Evolutionary conservation across 37 sponge, comb jelly and placozoan species (phyloP), one percentile per base, ranked within the genome.

Genomic region (Lycopodina hypogea): DNA sequence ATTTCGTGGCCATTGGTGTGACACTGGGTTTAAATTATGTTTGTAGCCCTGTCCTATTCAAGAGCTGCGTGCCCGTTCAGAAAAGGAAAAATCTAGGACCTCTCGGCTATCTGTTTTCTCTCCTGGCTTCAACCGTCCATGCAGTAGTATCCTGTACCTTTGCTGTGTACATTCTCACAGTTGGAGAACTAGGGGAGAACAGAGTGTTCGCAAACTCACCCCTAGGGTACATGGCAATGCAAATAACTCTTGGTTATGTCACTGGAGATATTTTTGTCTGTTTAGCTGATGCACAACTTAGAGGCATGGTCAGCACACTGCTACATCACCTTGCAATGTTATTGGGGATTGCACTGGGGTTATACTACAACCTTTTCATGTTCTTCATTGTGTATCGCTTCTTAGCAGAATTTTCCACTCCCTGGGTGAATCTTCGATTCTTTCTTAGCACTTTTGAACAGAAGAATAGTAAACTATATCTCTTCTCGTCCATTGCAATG

Each of bases 201-300:
- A 29, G 50, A 29, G 58, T 84, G 1, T 67, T 74, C 42, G 83
- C 84, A 0, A 81, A 69, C 29, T 87, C 84, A n/a, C 41, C 53
- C 0, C 21, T 76, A 17, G 88, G 84, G 11, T 80, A 78, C 21
- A 19, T 42, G 32, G 30, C 63, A 12, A 28, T 91, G 60, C 84
- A 84, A 35, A 26, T 87, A 3, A 78, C 92, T 36, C 50, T 83
- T 33, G 92, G 92, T 1, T 91, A 91, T 70, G 83, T 83, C 28
- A 30, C 77, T 23, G 88, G 57, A 19, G 92, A 91, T 53, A 71
- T 87, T 19, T 33, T 83, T 3, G 24, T 83, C 40, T 39, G 69
- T 41, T 42, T 87, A 21, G 17, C 64, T 35, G 83, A 85, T 59
- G 60, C 83, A 14, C 24, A 77, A 0, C 78, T 91, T 53, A 76